These are phyloP conservation scores for Drosophila santomea DNA, from an alignment of 1,140 invertebrate genomes.

Conservation along the genomic window DNA sequence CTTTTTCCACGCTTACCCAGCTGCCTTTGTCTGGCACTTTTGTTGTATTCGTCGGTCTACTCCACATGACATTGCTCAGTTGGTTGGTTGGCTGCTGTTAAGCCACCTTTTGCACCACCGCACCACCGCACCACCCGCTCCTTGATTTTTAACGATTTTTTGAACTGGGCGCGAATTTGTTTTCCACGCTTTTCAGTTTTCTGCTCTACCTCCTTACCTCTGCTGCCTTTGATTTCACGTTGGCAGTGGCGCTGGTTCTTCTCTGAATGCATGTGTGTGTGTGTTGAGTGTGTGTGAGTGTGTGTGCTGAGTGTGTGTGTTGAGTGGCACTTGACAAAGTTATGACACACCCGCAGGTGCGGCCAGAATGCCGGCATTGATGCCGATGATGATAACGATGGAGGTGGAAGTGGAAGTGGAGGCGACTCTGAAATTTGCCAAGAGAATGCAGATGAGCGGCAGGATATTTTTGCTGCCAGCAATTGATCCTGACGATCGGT, in stretches of 20 bases:
- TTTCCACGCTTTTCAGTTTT: neutral
- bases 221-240: conserved; percentile 52
- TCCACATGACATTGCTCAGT: conserved; percentile 55
- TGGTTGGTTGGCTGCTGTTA: conserved; percentile 40
- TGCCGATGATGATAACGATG: conserved; percentile 28
- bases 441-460: conserved; percentile 5
- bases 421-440: conserved; percentile 9
- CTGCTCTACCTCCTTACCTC: conserved; percentile 6
- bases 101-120: conserved; percentile 4
- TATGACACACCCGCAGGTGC: conserved; percentile 55
- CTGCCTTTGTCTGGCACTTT: conserved; percentile 27
- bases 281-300: conserved; percentile 16
- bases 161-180: conserved; percentile 45
- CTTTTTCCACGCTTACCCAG: conserved; percentile 21
- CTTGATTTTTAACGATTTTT: conserved; percentile 21
- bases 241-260: conserved; percentile 14
- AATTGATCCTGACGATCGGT: conserved; percentile 24
- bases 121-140: too few species aligned
- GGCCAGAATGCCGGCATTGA: conserved; percentile 33
- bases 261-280: conserved; percentile 17
- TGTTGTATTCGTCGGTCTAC: conserved; percentile 27
- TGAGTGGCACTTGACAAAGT: conserved; percentile 61
- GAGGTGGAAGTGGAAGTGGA: conserved; percentile 14
- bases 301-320: conserved; percentile 21
- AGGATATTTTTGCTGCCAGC: conserved; percentile 14